Evolutionary conservation across 2,888 invertebrate species (phyloP), one percentile per base, ranked within the genome.

Genomic region (Lithophane ornitopus): DNA sequence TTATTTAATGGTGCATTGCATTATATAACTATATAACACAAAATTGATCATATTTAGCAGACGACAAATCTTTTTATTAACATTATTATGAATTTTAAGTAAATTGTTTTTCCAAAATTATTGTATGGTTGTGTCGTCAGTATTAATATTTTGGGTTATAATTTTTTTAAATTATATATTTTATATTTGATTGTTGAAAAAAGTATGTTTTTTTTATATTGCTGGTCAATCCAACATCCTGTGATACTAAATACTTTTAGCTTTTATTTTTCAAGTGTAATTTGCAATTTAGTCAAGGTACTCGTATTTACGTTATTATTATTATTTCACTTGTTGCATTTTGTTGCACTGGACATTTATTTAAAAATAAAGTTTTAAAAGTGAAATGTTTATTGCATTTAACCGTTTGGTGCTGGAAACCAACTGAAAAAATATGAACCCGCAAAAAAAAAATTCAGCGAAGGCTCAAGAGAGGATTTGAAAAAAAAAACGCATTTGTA

Each of bases 101-200:
- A 44, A 22, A 16, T 67, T 68, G 6, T 28, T 52, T 44, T 28
- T 52, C 3, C 63, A 58, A 65, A 58, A 78, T 65, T 59, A 46
- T 78, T 65, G 16, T 19, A 39, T 41, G 78, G 79, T 84, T 82
- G 75, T 78, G 78, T 74, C 85, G 79, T 77, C 85, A 82, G 82
- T 85, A 82, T 85, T 85, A 75, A 76, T 34, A 72, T 68, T 73
- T 28, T 65, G 49, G 66, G 70, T 75, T 75, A 49, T 58, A 44
- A 6, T 49, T 70, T 63, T 34, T 16, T n/a, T n/a, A n/a, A n/a
- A 56, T 14, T 63, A 62, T 72, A 6, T 49, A 59, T 52, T 69
- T 49, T 41, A 22, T 65, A 41, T 70, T 65, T 67, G 49, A 54
- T 70, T 79, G 34, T 39, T 67, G 28, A 56, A 69, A 56, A 62